phyloP scores from a whole-genome alignment of 2,888 invertebrate genomes.

The Acronicta psi region DNA sequence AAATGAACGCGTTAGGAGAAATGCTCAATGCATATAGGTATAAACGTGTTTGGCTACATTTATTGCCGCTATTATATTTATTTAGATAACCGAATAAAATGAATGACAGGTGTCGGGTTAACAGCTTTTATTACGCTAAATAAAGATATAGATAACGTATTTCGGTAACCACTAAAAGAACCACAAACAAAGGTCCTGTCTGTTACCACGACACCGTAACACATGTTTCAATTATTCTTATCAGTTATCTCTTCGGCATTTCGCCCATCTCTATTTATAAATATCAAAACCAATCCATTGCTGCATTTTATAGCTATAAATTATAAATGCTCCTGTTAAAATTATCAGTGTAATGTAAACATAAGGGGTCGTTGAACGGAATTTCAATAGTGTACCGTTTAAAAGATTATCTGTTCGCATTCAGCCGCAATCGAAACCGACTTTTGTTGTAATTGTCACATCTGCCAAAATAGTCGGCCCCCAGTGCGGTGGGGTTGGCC shows the following conservation, averaged over 20 bases:
- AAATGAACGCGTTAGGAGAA: too few species aligned
- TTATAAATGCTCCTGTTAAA: slow-evolving; percentile 9
- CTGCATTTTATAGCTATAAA: slow-evolving; percentile 22
- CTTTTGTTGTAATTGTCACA: slow-evolving; percentile 83
- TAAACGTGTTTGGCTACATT: slow-evolving; percentile 14
- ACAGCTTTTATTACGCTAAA: slow-evolving; percentile 76
- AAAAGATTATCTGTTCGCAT: slow-evolving; percentile 80
- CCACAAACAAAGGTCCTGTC: slow-evolving; percentile 65
- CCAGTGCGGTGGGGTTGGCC: slow-evolving; percentile 35
- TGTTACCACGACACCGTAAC: slow-evolving; percentile 69
- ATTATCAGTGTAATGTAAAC: slow-evolving; percentile 46
- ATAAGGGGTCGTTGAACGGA: slow-evolving; percentile 58
- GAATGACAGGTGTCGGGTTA: slow-evolving; percentile 80
- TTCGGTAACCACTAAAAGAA: slow-evolving; percentile 70
- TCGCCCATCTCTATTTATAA: slow-evolving; percentile 54
- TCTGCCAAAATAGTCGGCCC: slow-evolving; percentile 77
- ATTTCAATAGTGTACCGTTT: slow-evolving; percentile 68
- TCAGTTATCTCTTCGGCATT: slow-evolving; percentile 72
- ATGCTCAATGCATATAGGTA: too few species aligned
- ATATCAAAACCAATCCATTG: slow-evolving; percentile 43
- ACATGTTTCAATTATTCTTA: slow-evolving; percentile 87
- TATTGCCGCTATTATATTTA: slow-evolving; percentile 28
- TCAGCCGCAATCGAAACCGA: slow-evolving; percentile 83
- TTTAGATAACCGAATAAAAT: slow-evolving; percentile 55
- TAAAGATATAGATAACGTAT: slow-evolving; percentile 70